Evolutionary conservation across 2,113 vertebrate species (phyloP).

Genomic region (Corythoichthys intestinalis): DNA sequence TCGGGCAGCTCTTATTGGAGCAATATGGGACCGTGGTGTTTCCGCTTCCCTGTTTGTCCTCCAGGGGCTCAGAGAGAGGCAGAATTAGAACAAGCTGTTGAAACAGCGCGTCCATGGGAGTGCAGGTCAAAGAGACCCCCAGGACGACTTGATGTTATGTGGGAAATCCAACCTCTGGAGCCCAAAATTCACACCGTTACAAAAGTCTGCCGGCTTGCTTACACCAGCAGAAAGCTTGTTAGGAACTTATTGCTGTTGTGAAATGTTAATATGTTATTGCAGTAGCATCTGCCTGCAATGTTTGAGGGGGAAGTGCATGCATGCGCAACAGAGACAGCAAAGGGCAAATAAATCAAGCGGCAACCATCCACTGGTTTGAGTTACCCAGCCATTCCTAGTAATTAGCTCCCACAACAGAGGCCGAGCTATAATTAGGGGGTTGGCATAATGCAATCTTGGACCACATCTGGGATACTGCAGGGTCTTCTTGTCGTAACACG

Average conservation of each 20-base stretch:
- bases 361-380: slow-evolving; percentile 48
- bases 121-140: slow-evolving; percentile 45
- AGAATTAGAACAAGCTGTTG: slow-evolving; percentile 71
- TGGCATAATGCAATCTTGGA: slow-evolving; percentile 54
- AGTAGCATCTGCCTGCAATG: slow-evolving; percentile 21
- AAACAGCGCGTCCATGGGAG: slow-evolving; percentile 65
- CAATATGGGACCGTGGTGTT: slow-evolving; percentile 44
- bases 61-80: slow-evolving; percentile 41
- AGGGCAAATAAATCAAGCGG: slow-evolving; percentile 59
- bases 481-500: slow-evolving; percentile 64
- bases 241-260: neutral
- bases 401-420: slow-evolving; percentile 62
- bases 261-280: slow-evolving; percentile 5
- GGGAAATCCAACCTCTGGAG: slow-evolving; percentile 24
- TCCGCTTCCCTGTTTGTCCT: slow-evolving; percentile 64
- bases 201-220: slow-evolving; percentile 4
- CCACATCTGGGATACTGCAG: slow-evolving; percentile 69
- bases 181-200: neutral
- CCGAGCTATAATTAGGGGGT: slow-evolving; percentile 73
- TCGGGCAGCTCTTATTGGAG: slow-evolving; percentile 54
- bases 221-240: neutral
- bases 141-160: slow-evolving; percentile 45
- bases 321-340: slow-evolving; percentile 18
- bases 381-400: slow-evolving; percentile 57
- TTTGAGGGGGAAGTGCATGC: neutral